phyloP scores from a whole-genome alignment of 2,113 vertebrate genomes.

The Heteronetta atricapilla region DNA sequence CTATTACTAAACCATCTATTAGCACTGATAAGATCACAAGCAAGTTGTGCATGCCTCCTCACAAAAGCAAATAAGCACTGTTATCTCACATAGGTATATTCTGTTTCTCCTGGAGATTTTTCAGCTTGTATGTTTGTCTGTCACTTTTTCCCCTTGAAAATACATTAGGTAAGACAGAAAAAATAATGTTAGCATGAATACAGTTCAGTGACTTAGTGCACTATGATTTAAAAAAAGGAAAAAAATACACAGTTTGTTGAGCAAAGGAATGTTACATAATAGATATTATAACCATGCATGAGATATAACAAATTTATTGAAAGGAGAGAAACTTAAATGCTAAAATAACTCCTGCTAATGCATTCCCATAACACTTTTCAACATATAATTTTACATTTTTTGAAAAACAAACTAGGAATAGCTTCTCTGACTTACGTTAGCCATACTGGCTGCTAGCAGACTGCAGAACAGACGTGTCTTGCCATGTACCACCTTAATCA shows the following conservation, averaged over 20 bases:
- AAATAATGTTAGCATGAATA: not conserved
- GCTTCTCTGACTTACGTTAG: not conserved
- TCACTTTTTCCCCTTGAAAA: not conserved
- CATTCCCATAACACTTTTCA: not conserved
- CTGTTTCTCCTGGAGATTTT: not conserved
- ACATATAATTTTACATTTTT: not conserved
- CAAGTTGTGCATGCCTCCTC: not conserved
- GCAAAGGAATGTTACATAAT: not conserved
- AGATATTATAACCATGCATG: not conserved
- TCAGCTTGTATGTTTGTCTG: not conserved
- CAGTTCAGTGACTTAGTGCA: not conserved
- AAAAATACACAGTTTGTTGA: not conserved
- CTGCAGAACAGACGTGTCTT: not conserved
- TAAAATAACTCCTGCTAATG: not conserved
- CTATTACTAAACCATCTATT: not conserved
- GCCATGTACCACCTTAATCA: not conserved
- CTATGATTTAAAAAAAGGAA: not conserved
- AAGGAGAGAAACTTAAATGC: not conserved
- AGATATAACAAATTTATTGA: not conserved
- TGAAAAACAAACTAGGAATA: not conserved
- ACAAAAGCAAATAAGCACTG: not conserved
- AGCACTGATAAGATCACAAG: not conserved
- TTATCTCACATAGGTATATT: not conserved
- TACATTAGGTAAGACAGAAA: conserved; percentile 29
- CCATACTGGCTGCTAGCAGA: not conserved